Evolutionary conservation across 2,888 invertebrate genomes (phyloP).

Genomic region (Eristalis intricaria): DNA sequence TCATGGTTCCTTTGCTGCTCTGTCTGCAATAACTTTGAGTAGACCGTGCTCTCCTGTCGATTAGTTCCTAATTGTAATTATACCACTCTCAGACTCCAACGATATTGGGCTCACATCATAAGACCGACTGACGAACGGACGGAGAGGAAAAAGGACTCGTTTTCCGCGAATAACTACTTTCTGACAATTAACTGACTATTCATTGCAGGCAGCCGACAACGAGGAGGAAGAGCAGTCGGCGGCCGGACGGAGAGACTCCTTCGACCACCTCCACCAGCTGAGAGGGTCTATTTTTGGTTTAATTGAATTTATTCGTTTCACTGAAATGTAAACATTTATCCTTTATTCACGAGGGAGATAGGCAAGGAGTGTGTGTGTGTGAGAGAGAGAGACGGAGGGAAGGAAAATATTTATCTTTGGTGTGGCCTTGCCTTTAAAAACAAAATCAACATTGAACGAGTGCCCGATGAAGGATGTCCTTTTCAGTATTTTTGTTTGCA

Average conservation of each 20-base stretch:
- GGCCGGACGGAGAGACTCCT: neutral
- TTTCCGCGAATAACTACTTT: conserved; percentile 4
- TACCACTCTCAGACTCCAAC: neutral
- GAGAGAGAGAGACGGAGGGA: neutral
- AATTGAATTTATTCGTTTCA: conserved; percentile 51
- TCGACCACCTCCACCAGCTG: neutral
- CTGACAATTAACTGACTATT: neutral
- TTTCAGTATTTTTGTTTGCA: conserved; percentile 63
- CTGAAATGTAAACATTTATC: conserved; percentile 47
- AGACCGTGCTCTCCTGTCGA: neutral
- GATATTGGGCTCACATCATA: neutral
- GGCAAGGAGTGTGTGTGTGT: neutral
- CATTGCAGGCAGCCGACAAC: neutral
- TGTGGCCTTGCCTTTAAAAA: conserved; percentile 60
- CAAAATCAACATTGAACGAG: conserved; percentile 58
- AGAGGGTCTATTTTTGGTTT: conserved; percentile 23
- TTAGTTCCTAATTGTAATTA: conserved; percentile 26
- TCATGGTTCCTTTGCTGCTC: conserved; percentile 9
- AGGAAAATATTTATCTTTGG: conserved; percentile 28
- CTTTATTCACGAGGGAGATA: conserved; percentile 15
- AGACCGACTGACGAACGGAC: neutral
- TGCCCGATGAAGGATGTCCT: conserved; percentile 64
- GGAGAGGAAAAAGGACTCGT: neutral
- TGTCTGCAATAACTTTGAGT: neutral
- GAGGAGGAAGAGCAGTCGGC: neutral